Conservation (phyloP, 2,113 vertebrate genomes). For the Lophotis ruficrista region DNA sequence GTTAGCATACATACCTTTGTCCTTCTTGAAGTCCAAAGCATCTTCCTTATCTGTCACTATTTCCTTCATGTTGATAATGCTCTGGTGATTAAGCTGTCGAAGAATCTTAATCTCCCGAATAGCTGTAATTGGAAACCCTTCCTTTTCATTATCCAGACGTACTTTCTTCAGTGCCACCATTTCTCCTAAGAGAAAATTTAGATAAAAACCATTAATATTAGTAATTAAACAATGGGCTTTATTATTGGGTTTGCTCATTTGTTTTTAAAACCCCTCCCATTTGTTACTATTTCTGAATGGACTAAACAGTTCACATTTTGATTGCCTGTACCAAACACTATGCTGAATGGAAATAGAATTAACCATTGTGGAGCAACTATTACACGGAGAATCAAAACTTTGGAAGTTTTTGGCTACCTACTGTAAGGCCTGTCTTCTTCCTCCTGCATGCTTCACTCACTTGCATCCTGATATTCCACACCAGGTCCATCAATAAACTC, state of each 20-base stretch:
- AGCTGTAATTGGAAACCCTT: slow-evolving; percentile 89
- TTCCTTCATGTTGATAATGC: slow-evolving; percentile 91
- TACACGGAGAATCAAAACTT: not conserved
- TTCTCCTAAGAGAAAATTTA: slow-evolving; percentile 75
- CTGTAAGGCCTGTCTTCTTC: not conserved
- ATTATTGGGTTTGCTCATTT: not conserved
- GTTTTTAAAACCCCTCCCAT: not conserved
- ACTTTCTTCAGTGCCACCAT: slow-evolving; percentile 90
- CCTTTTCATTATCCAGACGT: slow-evolving; percentile 86
- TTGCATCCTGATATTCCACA: not conserved
- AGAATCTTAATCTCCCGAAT: slow-evolving; percentile 89
- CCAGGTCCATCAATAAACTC: not conserved
- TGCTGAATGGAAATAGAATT: not conserved
- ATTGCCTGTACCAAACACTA: not conserved
- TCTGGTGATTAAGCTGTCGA: slow-evolving; percentile 85
- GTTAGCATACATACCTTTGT: slow-evolving; percentile 76
- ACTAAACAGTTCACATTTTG: not conserved
- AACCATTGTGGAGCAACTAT: not conserved
- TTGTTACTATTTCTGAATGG: not conserved
- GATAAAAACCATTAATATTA: not conserved
- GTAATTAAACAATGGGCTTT: not conserved
- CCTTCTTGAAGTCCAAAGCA: slow-evolving; percentile 88
- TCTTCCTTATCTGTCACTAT: slow-evolving; percentile 89
- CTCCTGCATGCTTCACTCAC: not conserved
- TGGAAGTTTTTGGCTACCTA: not conserved